Conservation (phyloP, 2,888 invertebrate species). For the Muschampia plurimacula region DNA sequence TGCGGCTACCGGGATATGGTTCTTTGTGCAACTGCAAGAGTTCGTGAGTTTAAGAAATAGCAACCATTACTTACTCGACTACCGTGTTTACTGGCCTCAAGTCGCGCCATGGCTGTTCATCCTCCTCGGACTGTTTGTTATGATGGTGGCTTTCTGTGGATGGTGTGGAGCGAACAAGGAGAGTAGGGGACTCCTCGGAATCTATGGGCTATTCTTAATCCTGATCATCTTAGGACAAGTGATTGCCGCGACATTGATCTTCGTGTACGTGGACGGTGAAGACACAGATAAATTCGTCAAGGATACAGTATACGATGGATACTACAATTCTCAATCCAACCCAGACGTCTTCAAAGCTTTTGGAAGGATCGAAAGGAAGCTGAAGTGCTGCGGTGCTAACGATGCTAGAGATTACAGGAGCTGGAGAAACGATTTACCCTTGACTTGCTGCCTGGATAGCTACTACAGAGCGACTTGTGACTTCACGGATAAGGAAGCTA, state of each 20-base stretch:
- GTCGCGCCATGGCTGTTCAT: slow-evolving; percentile 82
- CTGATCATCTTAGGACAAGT: slow-evolving; percentile 70
- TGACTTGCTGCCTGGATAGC: slow-evolving; percentile 77
- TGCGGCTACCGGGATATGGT: slow-evolving; percentile 79
- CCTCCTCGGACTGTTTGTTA: slow-evolving; percentile 69
- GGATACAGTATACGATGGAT: slow-evolving; percentile 81
- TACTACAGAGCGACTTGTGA: slow-evolving; percentile 77
- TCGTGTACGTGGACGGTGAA: slow-evolving; percentile 79
- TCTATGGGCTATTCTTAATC: slow-evolving; percentile 71
- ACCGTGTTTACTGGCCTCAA: slow-evolving; percentile 80
- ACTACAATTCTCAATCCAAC: slow-evolving; percentile 78
- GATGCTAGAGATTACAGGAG: slow-evolving; percentile 79
- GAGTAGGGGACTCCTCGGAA: slow-evolving; percentile 73
- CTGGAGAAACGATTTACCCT: slow-evolving; percentile 76
- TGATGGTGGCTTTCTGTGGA: slow-evolving; percentile 76
- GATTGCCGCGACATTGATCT: slow-evolving; percentile 73
- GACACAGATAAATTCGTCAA: slow-evolving; percentile 78
- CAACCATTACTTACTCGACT: slow-evolving; percentile 79
- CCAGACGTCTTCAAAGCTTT: slow-evolving; percentile 75
- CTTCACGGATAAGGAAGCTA: slow-evolving; percentile 81
- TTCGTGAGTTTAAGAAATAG: slow-evolving; percentile 75
- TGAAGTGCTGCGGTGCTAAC: slow-evolving; percentile 79
- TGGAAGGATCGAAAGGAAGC: slow-evolving; percentile 75
- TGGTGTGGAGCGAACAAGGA: slow-evolving; percentile 76
- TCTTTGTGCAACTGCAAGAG: slow-evolving; percentile 78